phyloP scores from a whole-genome alignment of 1,140 invertebrate genomes.

The Drosophila prosaltans region DNA sequence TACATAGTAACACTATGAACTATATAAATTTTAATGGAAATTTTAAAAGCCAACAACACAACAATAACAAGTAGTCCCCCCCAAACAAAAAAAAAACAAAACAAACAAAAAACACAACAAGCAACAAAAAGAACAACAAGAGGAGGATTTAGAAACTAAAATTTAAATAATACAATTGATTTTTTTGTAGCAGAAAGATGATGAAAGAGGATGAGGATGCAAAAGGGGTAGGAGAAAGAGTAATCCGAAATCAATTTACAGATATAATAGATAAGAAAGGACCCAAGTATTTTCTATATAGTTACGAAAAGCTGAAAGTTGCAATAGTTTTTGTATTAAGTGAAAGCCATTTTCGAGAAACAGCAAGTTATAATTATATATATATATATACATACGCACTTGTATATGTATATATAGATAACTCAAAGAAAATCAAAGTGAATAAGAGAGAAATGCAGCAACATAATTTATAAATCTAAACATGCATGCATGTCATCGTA shows the following conservation, averaged over 20 bases:
- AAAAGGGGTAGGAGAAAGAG: neutral
- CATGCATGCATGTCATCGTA: neutral
- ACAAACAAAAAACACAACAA: conserved; percentile 32
- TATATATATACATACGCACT: conserved; percentile 44
- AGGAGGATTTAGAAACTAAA: conserved; percentile 30
- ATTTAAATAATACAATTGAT: conserved; percentile 33
- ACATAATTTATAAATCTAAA: conserved; percentile 33
- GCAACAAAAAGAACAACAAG: conserved; percentile 28
- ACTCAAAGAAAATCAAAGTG: conserved; percentile 35
- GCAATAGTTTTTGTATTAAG: conserved; percentile 71
- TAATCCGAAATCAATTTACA: conserved; percentile 9
- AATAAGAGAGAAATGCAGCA: conserved; percentile 31
- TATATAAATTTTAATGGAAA: conserved; percentile 80
- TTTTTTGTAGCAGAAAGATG: conserved; percentile 19
- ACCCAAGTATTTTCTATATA: conserved; percentile 60
- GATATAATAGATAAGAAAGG: conserved; percentile 17
- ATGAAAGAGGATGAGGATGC: neutral
- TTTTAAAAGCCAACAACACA: conserved; percentile 69
- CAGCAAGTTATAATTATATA: conserved; percentile 35
- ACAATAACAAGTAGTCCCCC: conserved; percentile 49
- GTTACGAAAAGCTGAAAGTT: conserved; percentile 45
- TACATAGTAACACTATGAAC: conserved; percentile 66
- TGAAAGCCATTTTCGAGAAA: conserved; percentile 42
- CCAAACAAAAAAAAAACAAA: conserved; percentile 39
- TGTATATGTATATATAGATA: conserved; percentile 47